These are phyloP conservation scores for Tribolium madens DNA, from an alignment of 1,140 invertebrate species.

Conservation along the genomic window DNA sequence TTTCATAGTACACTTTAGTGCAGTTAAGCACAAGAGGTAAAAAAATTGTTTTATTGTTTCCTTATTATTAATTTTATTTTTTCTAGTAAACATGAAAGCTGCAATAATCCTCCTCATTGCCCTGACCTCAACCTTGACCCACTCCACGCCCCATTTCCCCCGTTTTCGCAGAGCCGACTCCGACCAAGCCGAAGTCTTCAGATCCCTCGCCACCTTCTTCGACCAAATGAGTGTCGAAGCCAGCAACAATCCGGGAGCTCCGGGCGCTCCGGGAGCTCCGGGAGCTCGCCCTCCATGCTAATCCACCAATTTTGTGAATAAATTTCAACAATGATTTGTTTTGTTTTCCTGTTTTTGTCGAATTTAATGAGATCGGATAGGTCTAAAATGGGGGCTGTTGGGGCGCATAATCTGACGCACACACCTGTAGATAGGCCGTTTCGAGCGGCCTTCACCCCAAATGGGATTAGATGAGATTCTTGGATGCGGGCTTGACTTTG, in stretches of 20 bases:
- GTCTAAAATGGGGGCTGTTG: background rate
- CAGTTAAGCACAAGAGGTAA: too few relatives aligned
- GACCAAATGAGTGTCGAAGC: background rate
- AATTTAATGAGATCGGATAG: slow-evolving; percentile 15
- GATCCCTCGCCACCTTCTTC: slow-evolving; percentile 8
- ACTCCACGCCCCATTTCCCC: background rate
- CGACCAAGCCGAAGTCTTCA: background rate
- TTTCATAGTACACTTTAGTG: too few relatives aligned
- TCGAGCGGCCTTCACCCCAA: background rate
- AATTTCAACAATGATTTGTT: background rate
- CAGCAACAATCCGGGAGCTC: background rate
- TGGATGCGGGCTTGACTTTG: background rate
- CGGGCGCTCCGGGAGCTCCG: background rate
- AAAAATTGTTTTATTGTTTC: background rate
- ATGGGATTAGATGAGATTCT: slow-evolving; percentile 8
- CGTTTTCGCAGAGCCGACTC: too few relatives aligned
- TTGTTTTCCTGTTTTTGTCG: background rate
- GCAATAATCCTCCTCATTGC: background rate
- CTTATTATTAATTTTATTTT: background rate
- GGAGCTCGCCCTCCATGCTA: background rate
- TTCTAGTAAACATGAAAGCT: background rate
- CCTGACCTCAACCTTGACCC: background rate
- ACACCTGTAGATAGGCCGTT: slow-evolving; percentile 27
- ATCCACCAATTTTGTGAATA: background rate
- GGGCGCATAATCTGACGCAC: slow-evolving; percentile 13